These are phyloP conservation scores for Eulacestoma nigropectus DNA, from an alignment of 2,113 vertebrate genomes.

Conservation along the genomic window DNA sequence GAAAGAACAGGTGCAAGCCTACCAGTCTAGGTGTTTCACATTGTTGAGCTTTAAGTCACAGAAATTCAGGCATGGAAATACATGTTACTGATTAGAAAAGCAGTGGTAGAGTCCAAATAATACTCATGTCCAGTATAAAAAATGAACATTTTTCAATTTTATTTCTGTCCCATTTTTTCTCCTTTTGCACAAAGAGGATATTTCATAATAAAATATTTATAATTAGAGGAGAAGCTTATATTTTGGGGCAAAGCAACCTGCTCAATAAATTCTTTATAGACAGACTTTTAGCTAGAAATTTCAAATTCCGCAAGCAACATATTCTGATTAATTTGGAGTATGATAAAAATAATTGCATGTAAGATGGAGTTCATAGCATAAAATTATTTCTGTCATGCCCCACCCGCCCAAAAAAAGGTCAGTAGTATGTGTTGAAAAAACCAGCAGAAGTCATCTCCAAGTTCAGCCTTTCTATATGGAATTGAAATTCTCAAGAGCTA, in stretches of 20 bases:
- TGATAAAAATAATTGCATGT: not conserved
- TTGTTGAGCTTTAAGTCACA: not conserved
- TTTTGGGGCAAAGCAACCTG: not conserved
- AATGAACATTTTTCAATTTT: not conserved
- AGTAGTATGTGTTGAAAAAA: not conserved
- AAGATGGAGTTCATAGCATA: not conserved
- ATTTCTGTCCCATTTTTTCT: not conserved
- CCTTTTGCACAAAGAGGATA: not conserved
- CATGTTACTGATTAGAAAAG: not conserved
- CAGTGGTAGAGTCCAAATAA: not conserved
- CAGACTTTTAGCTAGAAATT: not conserved
- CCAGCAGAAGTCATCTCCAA: not conserved
- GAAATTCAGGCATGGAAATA: not conserved
- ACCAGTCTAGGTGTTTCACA: not conserved
- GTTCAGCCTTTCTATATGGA: not conserved
- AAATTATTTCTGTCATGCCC: not conserved
- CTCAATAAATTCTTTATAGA: not conserved
- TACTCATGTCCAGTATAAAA: not conserved
- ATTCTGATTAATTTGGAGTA: not conserved
- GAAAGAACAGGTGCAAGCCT: not conserved
- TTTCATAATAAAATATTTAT: not conserved
- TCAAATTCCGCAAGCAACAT: not conserved
- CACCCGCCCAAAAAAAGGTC: not conserved
- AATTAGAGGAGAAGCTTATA: not conserved
- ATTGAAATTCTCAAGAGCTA: not conserved